Conservation (phyloP, 2,797 vertebrate species). For the Typhlichthys subterraneus region DNA sequence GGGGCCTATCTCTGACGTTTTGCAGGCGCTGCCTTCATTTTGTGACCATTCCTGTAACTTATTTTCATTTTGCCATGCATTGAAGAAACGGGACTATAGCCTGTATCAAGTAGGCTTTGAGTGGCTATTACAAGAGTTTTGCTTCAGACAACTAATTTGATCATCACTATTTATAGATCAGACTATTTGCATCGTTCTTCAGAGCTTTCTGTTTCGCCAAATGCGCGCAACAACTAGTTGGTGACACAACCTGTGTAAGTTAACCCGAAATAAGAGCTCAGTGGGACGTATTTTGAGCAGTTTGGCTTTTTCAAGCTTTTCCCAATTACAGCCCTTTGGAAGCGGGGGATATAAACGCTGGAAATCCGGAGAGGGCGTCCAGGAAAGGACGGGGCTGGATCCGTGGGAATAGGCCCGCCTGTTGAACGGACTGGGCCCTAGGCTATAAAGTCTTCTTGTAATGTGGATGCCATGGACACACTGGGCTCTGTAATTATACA, state of each 20-base stretch:
- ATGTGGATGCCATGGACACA: conserved; percentile 51
- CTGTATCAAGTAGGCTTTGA: conserved; percentile 26
- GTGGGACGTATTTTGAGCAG: conserved; percentile 49
- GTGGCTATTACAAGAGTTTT: conserved; percentile 65
- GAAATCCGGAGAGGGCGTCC: conserved; percentile 77
- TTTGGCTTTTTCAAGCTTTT: conserved; percentile 42
- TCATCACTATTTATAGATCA: conserved; percentile 76
- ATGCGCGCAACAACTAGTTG: conserved; percentile 75
- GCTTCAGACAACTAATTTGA: conserved; percentile 24
- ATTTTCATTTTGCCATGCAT: not conserved
- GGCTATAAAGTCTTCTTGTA: conserved; percentile 44
- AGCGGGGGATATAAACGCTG: conserved; percentile 55
- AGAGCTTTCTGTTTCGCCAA: conserved; percentile 67
- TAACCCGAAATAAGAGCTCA: conserved; percentile 41
- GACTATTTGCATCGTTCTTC: conserved; percentile 62
- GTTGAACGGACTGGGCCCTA: conserved; percentile 32
- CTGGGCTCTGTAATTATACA: conserved; percentile 43
- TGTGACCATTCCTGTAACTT: conserved; percentile 1
- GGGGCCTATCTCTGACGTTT: conserved; percentile 51
- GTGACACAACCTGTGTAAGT: conserved; percentile 66
- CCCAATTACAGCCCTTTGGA: conserved; percentile 31
- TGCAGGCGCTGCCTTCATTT: conserved; percentile 41
- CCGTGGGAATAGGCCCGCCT: conserved; percentile 78
- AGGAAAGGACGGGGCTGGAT: conserved; percentile 85
- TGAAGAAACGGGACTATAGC: conserved; percentile 11